A percentile compares a stretch with the other conserved stretches of the same genome.
Conservation (phyloP, 35 echinoderm and acorn worm genomes). For the Holothuria glaberrima region DNA sequence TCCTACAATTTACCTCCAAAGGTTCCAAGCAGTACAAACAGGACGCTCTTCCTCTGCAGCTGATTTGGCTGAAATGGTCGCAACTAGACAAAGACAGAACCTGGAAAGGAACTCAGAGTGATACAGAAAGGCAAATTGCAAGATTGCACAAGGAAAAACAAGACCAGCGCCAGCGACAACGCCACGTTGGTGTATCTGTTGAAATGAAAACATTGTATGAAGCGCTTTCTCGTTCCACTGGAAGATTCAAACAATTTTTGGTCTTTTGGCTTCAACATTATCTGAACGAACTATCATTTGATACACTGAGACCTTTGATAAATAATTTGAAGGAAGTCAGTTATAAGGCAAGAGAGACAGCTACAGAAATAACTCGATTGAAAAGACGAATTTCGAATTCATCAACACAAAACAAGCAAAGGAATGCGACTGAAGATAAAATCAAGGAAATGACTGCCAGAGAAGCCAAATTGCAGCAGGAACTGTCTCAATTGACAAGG, state of each 20-base stretch:
- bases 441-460: neutral
- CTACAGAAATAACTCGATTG: neutral
- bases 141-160: neutral
- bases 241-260: neutral
- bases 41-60: neutral
- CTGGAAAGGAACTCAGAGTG: neutral
- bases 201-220: neutral
- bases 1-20: neutral
- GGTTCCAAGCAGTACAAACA: constrained; percentile 7
- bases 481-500: neutral
- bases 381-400: neutral
- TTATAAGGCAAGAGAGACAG: neutral
- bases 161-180: neutral
- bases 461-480: neutral
- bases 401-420: too few relatives aligned
- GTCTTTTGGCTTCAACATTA: constrained; percentile 40
- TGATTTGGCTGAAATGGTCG: constrained; percentile 16
- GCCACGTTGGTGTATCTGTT: neutral
- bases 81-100: constrained; percentile 36
- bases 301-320: neutral
- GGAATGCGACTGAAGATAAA: neutral
- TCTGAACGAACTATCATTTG: constrained; percentile 15
- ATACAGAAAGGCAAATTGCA: constrained; percentile 2
- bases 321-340: neutral
- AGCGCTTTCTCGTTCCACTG: neutral